Base-by-base conservation (phyloP, 2,113 vertebrate species). In the Strigops habroptila region DNA sequence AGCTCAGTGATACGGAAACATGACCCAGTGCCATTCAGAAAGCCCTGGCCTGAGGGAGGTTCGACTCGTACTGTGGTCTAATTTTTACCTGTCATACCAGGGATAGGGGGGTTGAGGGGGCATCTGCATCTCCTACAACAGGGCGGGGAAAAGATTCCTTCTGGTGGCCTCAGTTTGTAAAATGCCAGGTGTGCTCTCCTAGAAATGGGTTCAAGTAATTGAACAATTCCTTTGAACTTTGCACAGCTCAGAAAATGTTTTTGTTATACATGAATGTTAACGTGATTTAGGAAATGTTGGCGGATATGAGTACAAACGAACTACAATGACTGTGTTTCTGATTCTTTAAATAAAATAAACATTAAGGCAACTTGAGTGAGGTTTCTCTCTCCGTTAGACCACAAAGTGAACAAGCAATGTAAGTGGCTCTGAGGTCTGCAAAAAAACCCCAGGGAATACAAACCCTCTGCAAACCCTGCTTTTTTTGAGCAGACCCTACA, bases 291-390 rank as follows among this genome's bases (percentile, higher is more conserved):
- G 90, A 97, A 89, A 96, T 96, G 95, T 97, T 96, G 96, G 95
- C 91, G 9, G 91, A 97, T 92, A 97, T 93, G 96, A 97, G 96
- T 97, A 95, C 92, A 97, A 94, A 97, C 93, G 90, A 97, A 93
- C 75, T 96, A 85, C 90, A 96, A 98, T 96, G 97, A 97, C 97
- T 97, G 97, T 98, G 97, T 98, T 98, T 98, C 96, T 95, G 91
- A 98, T 97, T 97, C 97, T 98, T 98, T 97, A 96, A 98, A 98
- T 98, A 98, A 98, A 97, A 96, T 96, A 96, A 97, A 92, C 77
- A 91, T 96, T 97, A 96, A 97, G 88, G 86, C 90, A 96, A 60
- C 86, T 89, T 51, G 37, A 79, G 62, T 96, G 84, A 80, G 51
- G 21, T 79, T 68, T 70, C 25, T 79, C 12, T 88, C 79, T 90